Evolutionary conservation across 2,888 invertebrate species (phyloP).

Genomic region (Muschampia plurimacula): DNA sequence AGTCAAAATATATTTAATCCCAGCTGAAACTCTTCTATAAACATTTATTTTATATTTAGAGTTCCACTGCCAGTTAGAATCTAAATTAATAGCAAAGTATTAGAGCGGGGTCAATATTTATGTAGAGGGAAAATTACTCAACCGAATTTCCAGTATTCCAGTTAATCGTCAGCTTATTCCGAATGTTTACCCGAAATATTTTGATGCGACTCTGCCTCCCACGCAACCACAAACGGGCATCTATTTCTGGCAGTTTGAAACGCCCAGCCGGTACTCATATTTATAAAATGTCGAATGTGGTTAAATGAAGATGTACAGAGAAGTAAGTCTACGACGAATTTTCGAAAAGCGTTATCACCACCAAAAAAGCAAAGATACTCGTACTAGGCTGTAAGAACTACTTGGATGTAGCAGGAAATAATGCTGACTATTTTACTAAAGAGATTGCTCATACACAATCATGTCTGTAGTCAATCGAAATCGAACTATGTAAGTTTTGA

Average conservation of each 20-base stretch:
- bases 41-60: conserved; percentile 2
- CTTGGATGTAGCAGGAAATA: no score
- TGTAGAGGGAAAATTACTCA: conserved; percentile 44
- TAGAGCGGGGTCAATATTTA: conserved; percentile 45
- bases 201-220: conserved; percentile 64
- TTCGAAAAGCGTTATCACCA: no score
- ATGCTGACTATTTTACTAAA: no score
- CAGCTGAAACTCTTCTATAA: conserved; percentile 5
- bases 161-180: conserved; percentile 56
- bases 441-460: no score
- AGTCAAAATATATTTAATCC: conserved; percentile 9
- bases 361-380: no score
- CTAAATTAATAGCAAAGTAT: conserved; percentile 33
- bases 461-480: no score
- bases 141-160: conserved; percentile 45
- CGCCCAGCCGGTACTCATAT: conserved; percentile 41
- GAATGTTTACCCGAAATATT: conserved; percentile 73
- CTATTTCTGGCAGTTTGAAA: conserved; percentile 66
- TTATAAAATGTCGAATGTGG: conserved; percentile 8
- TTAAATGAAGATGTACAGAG: no score
- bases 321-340: no score
- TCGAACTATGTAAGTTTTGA: conserved; percentile 8
- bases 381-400: no score
- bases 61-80: neutral
- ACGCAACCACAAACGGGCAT: conserved; percentile 59